phyloP scores from a whole-genome alignment of 2,888 invertebrate species.

The Melanostoma scalare region DNA sequence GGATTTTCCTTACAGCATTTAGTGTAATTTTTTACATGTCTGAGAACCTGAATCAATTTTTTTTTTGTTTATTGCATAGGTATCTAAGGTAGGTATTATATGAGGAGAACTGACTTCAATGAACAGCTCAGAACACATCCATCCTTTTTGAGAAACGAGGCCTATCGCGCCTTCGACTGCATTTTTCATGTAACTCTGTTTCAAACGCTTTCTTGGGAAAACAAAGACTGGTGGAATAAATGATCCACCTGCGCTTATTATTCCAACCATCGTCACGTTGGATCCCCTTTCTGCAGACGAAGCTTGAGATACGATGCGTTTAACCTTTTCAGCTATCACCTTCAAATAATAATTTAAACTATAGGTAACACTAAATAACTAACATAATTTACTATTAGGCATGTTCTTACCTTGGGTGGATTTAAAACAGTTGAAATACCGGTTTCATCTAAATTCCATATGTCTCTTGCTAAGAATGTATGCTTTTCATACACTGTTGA shows the following conservation, averaged over 20 bases:
- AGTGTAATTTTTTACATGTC: no score
- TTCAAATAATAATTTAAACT: conserved; percentile 5
- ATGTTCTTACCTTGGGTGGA: background rate
- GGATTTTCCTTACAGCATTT: no score
- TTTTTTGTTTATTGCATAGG: no score
- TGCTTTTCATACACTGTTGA: conserved; percentile 11
- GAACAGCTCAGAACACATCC: no score
- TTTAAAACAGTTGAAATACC: conserved; percentile 4
- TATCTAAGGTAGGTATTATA: no score
- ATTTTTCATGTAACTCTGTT: no score
- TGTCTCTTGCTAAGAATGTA: background rate
- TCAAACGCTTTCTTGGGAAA: background rate
- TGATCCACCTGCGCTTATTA: conserved; percentile 6
- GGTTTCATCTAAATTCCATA: conserved; percentile 8
- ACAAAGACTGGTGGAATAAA: background rate
- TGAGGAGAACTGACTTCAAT: no score
- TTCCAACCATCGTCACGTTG: conserved; percentile 30
- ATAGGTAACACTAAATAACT: no score
- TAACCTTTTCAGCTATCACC: conserved; percentile 39
- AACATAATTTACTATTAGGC: background rate
- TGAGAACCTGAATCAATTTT: no score
- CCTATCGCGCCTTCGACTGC: no score
- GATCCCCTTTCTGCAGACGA: conserved; percentile 15
- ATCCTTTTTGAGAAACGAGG: no score
- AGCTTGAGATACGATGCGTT: conserved; percentile 24